These are phyloP conservation scores for Cylindroiulus punctatus DNA, from an alignment of 2,888 invertebrate genomes.

Conservation along the genomic window DNA sequence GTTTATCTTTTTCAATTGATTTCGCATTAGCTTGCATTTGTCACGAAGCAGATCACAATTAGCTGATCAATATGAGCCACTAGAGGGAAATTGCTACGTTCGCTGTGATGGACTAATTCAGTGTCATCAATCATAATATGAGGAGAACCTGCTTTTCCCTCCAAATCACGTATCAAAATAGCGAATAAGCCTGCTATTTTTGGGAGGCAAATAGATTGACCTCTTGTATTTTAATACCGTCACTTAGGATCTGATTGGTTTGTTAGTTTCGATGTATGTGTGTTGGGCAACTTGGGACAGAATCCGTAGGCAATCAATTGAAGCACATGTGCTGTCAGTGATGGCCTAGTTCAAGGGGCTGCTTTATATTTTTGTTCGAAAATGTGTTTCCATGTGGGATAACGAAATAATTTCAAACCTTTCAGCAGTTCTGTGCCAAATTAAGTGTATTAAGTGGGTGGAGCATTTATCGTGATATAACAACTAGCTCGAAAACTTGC, in stretches of 20 bases:
- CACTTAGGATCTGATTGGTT: background rate
- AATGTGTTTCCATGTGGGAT: too few species aligned
- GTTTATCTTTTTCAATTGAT: conserved; percentile 18
- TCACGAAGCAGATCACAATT: background rate
- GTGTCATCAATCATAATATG: background rate
- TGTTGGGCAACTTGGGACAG: background rate
- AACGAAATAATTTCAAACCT: too few species aligned
- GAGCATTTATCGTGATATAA: too few species aligned
- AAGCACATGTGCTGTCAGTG: background rate
- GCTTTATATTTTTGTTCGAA: too few species aligned
- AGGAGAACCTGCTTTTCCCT: background rate
- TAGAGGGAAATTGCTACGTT: background rate
- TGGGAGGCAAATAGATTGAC: background rate
- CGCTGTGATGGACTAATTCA: conserved; percentile 4
- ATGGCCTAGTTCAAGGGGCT: too few species aligned
- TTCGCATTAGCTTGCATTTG: conserved; percentile 6
- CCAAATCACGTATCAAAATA: background rate
- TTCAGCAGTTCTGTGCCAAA: too few species aligned
- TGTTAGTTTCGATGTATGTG: background rate
- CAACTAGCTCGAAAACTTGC: too few species aligned
- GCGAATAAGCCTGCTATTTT: background rate
- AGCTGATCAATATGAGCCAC: conserved; percentile 1
- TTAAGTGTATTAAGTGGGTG: too few species aligned
- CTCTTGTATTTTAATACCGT: background rate
- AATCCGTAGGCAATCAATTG: background rate